Evolutionary conservation across 2,888 invertebrate genomes (phyloP), one percentile per base, ranked within the genome.

Genomic region (Congeria kusceri): DNA sequence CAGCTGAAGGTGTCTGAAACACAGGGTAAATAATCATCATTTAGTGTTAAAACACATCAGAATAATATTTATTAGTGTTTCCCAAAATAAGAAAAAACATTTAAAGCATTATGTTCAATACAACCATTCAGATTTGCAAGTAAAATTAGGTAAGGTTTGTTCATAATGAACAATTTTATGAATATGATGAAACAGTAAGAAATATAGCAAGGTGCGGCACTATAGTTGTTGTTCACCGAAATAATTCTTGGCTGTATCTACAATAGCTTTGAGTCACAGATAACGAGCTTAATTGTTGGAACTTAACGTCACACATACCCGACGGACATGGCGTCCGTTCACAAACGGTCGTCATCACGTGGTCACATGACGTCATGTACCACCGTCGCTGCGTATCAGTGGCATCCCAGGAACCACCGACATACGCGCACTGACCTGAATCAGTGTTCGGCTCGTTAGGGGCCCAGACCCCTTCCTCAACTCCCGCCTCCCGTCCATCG

Each of bases 401-500:
- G 20, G 47, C 53, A n/a, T 57, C 56, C 46, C 56, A 59, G 9
- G 75, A 72, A 20, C 0, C 47, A 23, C 72, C 66, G 0, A 88
- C 66, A 64, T 76, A 82, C 9, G 80, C 74, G 72, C 89, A 89
- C 9, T 71, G 62, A 20, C 89, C 89, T 4, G 61, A 67, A 18
- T 64, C 9, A 3, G 68, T 49, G 44, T 84, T 71, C 1, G 89
- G 88, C 53, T 89, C 75, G 61, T 25, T 63, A 18, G 84, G 69
- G 0, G 84, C 88, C 89, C 89, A 89, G 18, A 87, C 87, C 2
- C 88, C 89, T 9, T 85, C 89, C 28, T 86, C 85, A 1, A 86
- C 84, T 0, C 80, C 66, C 1, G 87, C 83, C 4, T 20, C 15
- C 5, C 58, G 20, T 0, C 84, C 87, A 67, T 86, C 86, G 61